Percentiles rank a stretch among this genome's conserved stretches.
Conservation (phyloP, 2,113 vertebrate genomes). For the Percopsis transmontana region DNA sequence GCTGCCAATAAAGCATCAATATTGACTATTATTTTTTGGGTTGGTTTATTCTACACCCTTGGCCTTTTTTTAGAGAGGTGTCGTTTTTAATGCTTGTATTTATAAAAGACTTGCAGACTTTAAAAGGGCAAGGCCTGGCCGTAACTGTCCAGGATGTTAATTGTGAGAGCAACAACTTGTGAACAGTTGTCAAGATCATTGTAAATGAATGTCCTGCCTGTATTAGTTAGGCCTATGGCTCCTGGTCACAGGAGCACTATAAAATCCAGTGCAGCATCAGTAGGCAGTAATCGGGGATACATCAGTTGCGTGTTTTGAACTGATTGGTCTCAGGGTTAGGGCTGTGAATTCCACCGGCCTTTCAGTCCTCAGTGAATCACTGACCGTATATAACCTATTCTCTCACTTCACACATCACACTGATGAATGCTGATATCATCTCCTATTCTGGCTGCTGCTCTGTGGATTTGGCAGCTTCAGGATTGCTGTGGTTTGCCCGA, state of each 20-base stretch:
- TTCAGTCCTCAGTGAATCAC: constrained; percentile 26
- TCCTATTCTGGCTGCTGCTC: constrained; percentile 43
- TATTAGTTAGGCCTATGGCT: background rate
- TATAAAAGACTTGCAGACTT: background rate
- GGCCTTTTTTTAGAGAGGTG: constrained; percentile 1
- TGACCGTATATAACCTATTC: constrained; percentile 45
- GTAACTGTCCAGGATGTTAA: background rate
- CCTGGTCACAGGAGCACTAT: constrained; percentile 5
- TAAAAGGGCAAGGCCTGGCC: background rate
- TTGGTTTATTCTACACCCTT: constrained; percentile 15
- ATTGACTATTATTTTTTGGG: background rate
- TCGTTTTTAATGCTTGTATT: background rate
- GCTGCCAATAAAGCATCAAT: background rate
- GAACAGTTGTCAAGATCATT: constrained; percentile 13
- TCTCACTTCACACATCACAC: constrained; percentile 46
- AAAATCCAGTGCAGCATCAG: background rate
- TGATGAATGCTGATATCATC: constrained; percentile 64
- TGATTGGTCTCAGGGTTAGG: constrained; percentile 26
- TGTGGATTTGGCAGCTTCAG: constrained; percentile 19
- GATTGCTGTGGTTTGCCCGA: constrained; percentile 31
- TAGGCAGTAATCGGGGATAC: background rate
- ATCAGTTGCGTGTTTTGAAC: constrained; percentile 26
- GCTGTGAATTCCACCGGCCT: constrained; percentile 29
- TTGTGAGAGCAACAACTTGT: constrained; percentile 5
- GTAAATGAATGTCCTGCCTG: constrained; percentile 32